A percentile compares a stretch with the other conserved stretches of the same genome.
Evolutionary conservation across 2,888 invertebrate species (phyloP).

Genomic region (Anaspis maculata): DNA sequence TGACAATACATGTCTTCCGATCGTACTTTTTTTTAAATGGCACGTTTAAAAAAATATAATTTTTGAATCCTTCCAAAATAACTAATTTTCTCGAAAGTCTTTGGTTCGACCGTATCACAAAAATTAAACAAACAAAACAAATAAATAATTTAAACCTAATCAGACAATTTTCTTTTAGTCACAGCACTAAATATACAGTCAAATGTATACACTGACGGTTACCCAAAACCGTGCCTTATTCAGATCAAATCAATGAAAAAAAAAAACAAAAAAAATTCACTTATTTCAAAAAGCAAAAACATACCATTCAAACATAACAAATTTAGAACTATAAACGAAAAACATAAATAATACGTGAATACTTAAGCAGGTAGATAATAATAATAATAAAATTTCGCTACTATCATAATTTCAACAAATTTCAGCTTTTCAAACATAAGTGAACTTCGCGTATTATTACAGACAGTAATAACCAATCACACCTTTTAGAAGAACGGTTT

Average conservation of each 20-base stretch:
- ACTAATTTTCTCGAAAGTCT: conserved; percentile 28
- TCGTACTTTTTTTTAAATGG: conserved; percentile 28
- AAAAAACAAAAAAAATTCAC: conserved; percentile 13
- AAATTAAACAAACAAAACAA: conserved; percentile 30
- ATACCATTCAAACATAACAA: too few species aligned
- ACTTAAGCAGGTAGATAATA: too few species aligned
- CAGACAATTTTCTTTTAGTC: conserved; percentile 38
- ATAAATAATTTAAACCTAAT: conserved; percentile 39
- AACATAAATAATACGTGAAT: conserved; percentile 11
- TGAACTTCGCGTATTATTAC: too few species aligned
- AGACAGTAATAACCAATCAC: too few species aligned
- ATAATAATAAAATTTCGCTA: too few species aligned
- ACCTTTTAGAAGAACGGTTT: too few species aligned
- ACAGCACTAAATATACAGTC: conserved; percentile 45
- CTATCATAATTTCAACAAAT: too few species aligned
- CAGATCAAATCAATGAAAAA: conserved; percentile 20
- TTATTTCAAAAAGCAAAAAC: too few species aligned
- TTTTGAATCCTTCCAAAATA: conserved; percentile 24
- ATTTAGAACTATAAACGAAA: conserved; percentile 8
- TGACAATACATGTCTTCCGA: too few species aligned
- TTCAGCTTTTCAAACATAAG: too few species aligned
- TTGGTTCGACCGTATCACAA: conserved; percentile 44
- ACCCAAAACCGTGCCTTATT: conserved; percentile 34
- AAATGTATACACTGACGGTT: conserved; percentile 33
- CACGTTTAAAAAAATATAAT: conserved; percentile 33